Evolutionary conservation across 2,797 vertebrate genomes (phyloP), one percentile per base, ranked within the genome.

Genomic region (Megalops cyprinoides): DNA sequence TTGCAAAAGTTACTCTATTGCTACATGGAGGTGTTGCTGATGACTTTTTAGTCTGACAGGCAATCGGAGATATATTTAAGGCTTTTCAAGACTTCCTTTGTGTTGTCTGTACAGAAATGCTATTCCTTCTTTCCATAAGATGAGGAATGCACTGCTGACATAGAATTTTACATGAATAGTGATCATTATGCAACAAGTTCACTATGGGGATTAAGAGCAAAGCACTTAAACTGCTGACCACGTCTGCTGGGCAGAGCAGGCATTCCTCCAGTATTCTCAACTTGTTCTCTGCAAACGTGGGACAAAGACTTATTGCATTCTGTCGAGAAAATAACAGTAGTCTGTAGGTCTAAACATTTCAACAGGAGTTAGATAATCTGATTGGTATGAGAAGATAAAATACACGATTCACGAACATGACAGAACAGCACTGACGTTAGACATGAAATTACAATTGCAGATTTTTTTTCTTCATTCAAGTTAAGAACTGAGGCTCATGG

Each of bases 11-110:
- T 55, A 55, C 37, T 56, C 12, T 49, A 74, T 74, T n/a, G 44
- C 46, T 53, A 75, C n/a, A 3, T 75, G 48, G 49, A 58, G 7
- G 12, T 23, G 51, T 55, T 55, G 4, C 28, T 28, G 31, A 55
- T 81, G 56, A 74, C n/a, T n/a, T 46, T 67, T 65, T 51, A 76
- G 12, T 39, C 39, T 71, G 39, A 71, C 18, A 71, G 67, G 67
- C 65, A 67, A 55, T 46, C 67, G 65, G 18, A 76, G 71, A 37
- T 75, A 62, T 23, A 42, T 39, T 67, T 81, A 67, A 78, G 77
- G 77, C 58, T 67, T 78, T 49, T 55, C 18, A 25, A 42, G 14
- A 60, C 42, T 78, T 46, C 39, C 15, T n/a, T n/a, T 62, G 28
- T 14, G 37, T 25, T 12, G 31, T 76, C 44, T 44, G 28, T 69